Percentiles rank a stretch among this genome's conserved stretches.
Evolutionary conservation across 2,113 vertebrate genomes (phyloP).

Genomic region (Phaethornis superciliosus): DNA sequence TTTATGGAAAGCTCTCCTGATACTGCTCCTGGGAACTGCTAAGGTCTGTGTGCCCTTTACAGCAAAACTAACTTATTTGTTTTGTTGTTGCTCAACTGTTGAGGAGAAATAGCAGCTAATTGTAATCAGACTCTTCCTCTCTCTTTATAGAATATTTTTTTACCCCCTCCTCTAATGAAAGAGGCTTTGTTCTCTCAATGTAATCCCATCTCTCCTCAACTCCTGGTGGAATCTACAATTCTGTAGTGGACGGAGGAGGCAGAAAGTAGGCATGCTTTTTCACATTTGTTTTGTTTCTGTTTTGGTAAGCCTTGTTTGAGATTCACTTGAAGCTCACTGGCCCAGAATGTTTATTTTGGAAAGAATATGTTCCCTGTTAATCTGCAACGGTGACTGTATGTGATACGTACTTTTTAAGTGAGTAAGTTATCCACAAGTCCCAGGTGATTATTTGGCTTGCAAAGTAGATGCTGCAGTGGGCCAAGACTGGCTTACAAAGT

Average conservation of each 20-base stretch:
- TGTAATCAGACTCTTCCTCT: neutral
- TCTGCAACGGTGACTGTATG: neutral
- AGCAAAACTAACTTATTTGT: neutral
- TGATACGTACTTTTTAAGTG: neutral
- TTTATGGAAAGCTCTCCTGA: neutral
- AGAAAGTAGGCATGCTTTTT: neutral
- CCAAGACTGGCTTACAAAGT: neutral
- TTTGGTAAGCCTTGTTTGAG: neutral
- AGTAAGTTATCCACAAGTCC: neutral
- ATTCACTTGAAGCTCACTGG: neutral
- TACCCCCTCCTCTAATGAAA: fast-evolving
- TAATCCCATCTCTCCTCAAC: neutral
- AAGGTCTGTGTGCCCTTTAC: neutral
- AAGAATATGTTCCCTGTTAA: neutral
- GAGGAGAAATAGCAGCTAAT: neutral
- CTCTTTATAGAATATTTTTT: neutral
- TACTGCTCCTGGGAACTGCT: neutral
- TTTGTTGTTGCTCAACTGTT: neutral
- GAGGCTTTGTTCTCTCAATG: neutral
- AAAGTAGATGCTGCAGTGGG: neutral
- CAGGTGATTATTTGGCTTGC: neutral
- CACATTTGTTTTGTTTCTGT: neutral
- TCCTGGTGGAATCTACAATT: neutral
- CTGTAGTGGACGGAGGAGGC: neutral
- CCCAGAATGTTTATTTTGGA: neutral